phyloP scores from a whole-genome alignment of 2,113 vertebrate species.

The Prinia subflava region DNA sequence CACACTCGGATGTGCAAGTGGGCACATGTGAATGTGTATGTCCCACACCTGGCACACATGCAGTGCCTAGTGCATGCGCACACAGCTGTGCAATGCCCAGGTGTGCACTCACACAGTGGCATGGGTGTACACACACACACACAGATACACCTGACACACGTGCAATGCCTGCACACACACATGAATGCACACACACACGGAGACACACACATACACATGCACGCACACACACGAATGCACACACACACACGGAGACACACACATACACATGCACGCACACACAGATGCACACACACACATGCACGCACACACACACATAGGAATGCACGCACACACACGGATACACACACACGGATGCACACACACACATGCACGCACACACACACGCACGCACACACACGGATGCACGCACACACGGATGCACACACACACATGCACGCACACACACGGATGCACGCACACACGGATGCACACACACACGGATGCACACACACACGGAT shows the following conservation, averaged over 20 bases:
- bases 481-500: too few species aligned
- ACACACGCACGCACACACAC: not conserved
- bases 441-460: not conserved
- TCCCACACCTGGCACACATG: not conserved
- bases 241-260: not conserved
- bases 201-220: not conserved
- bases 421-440: too few species aligned
- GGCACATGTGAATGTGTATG: not conserved
- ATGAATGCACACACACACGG: not conserved
- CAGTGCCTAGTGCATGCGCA: not conserved
- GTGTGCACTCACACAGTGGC: not conserved
- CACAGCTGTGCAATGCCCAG: not conserved
- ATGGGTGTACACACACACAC: not conserved
- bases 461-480: not conserved
- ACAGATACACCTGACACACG: not conserved
- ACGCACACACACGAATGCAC: not conserved
- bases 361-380: not conserved
- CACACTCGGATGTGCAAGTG: not conserved
- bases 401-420: too few species aligned
- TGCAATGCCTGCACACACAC: not conserved
- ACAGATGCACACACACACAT: not conserved
- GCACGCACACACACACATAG: not conserved
- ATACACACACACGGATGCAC: too few species aligned
- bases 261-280: too few species aligned
- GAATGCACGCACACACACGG: not conserved